These are phyloP conservation scores for Stichopus horrens DNA, from an alignment of 53 echinoderm and acorn worm genomes.

Conservation along the genomic window DNA sequence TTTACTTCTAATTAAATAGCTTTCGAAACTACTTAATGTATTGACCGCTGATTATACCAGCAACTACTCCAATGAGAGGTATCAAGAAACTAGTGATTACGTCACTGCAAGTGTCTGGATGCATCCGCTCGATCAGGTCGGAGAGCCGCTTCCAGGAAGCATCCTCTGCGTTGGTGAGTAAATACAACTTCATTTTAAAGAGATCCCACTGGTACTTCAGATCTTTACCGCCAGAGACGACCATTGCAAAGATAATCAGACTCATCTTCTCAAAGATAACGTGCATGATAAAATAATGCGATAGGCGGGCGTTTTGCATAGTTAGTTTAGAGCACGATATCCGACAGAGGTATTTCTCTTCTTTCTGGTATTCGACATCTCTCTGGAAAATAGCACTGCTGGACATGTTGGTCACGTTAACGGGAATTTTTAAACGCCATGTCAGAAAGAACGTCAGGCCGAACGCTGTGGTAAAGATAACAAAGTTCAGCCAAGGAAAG, in stretches of 20 bases:
- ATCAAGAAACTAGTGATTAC: not conserved
- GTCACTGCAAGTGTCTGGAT: slow-evolving; percentile 17
- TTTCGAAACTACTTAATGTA: not conserved
- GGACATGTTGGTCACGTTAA: no score
- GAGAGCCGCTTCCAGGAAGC: slow-evolving; percentile 11
- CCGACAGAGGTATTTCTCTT: no score
- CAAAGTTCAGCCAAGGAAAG: not conserved
- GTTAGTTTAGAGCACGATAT: no score
- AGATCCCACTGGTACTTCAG: slow-evolving; percentile 32
- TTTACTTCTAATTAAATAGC: no score
- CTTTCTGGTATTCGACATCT: no score
- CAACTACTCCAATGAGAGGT: not conserved
- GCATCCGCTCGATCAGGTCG: not conserved
- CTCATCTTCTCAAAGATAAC: not conserved
- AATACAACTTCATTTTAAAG: slow-evolving; percentile 34
- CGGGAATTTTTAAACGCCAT: not conserved
- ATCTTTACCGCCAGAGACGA: slow-evolving; percentile 18
- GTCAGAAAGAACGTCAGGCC: not conserved
- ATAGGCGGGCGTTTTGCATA: not conserved
- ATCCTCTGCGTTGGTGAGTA: not conserved
- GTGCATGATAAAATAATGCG: not conserved
- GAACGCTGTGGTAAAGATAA: not conserved
- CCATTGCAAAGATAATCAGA: not conserved
- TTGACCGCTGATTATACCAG: not conserved
- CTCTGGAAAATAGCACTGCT: no score